Base-by-base conservation (phyloP, 2,797 vertebrate genomes). In the Anguilla obscura region DNA sequence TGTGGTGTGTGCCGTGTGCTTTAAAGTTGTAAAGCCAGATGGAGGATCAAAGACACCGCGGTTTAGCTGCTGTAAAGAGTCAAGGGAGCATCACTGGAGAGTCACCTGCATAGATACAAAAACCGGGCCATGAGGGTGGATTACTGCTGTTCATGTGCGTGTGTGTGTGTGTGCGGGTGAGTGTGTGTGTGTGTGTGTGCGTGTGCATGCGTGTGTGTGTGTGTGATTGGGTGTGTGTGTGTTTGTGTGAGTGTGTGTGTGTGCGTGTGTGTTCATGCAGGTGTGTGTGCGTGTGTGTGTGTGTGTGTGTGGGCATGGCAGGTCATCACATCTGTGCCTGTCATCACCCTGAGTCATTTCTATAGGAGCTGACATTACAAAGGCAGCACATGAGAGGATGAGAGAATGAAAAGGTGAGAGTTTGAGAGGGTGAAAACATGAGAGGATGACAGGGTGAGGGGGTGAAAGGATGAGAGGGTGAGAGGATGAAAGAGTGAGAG, bases 31-130 rank as follows among this genome's bases (percentile, higher is more conserved):
- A 93, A 92, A 93, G 91, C 90, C 88, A 92, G 92, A 91, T 89
- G 93, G 92, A 87, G 92, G 94, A 95, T 96, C 92, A 96, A 96
- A 95, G 93, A 90, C 86, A 71, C 90, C 90, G 45, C 88, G 88
- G 92, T 91, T 91, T 90, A 89, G 91, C 86, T 90, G 36, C 27
- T 88, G 93, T 93, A 95, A 94, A 92, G 66, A 66, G 21, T 27
- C 63, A 66, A 66, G 63, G 74, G 89, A 80, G 50, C 33, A 80
- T 85, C 79, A 60, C 79, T 88, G 58, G 87, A 63, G 84, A 88
- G 89, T 89, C 91, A 91, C 89, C 88, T 88, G 85, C 58, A 54
- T 85, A 36, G 80, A 87, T 86, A 83, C 84, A 85, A 80, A 79
- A 88, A 85, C 85, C 79, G 40, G 33, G 52, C 21, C 18, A 85